These are phyloP conservation scores for Geotrypetes seraphini DNA, from an alignment of 2,797 vertebrate species.

Conservation along the genomic window DNA sequence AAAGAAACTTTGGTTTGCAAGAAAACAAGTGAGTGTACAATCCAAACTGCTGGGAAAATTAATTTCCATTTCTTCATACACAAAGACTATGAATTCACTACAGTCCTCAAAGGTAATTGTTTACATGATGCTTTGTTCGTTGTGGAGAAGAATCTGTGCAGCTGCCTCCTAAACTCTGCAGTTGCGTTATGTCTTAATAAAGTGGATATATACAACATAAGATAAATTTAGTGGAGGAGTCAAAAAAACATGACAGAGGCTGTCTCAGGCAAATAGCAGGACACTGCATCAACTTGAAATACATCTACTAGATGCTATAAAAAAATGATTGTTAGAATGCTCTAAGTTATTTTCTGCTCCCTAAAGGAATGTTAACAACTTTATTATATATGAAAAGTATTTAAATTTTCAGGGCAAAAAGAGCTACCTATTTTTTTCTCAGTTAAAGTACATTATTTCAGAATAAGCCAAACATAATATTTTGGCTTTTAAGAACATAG, in stretches of 20 bases:
- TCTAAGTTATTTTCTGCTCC: conserved; percentile 14
- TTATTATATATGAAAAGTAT: no score
- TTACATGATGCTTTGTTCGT: conserved; percentile 20
- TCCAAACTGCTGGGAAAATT: conserved; percentile 16
- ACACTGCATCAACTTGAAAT: no score
- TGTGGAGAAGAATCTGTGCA: conserved; percentile 39
- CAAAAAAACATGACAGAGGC: no score
- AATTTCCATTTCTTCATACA: conserved; percentile 20
- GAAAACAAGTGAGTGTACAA: conserved; percentile 1
- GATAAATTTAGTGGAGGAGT: conserved; percentile 29
- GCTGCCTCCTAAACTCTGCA: conserved; percentile 37
- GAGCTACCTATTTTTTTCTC: no score
- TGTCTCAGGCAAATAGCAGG: conserved; percentile 28
- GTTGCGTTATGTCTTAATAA: conserved; percentile 39
- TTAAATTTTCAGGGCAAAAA: background rate
- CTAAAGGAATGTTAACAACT: conserved; percentile 1
- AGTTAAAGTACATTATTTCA: background rate
- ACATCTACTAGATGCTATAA: conserved; percentile 27
- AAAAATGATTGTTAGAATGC: conserved; percentile 16
- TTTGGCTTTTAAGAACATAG: background rate
- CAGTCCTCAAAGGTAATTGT: conserved; percentile 32
- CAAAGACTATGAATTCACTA: conserved; percentile 26
- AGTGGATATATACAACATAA: no score
- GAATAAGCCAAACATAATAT: background rate
- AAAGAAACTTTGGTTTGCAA: conserved; percentile 9